Conservation (phyloP, 2,888 invertebrate species). For the Penaeus monodon region DNA sequence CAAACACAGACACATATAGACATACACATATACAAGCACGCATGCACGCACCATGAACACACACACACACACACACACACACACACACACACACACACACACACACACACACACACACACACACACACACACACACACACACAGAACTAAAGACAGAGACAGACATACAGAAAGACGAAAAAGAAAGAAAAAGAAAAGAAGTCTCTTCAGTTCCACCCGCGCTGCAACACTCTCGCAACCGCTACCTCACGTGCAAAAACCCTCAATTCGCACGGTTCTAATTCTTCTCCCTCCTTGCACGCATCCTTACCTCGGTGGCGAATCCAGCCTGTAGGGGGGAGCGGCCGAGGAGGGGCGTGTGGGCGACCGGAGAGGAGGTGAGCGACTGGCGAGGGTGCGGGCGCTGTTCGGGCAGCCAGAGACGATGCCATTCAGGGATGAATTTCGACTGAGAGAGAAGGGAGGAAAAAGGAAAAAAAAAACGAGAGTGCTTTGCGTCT, state of each 20-base stretch:
- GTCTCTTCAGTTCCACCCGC: no score
- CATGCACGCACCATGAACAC: background rate
- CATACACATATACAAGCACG: no score
- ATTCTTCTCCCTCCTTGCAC: background rate
- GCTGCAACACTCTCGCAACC: no score
- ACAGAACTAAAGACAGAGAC: background rate
- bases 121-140: background rate
- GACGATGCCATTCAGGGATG: background rate
- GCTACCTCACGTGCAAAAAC: no score
- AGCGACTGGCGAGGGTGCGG: conserved; percentile 41
- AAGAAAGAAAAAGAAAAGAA: no score
- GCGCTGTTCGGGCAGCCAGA: conserved; percentile 14
- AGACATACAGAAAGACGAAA: no score
- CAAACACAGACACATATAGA: background rate
- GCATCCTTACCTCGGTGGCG: conserved; percentile 29
- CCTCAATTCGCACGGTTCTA: background rate
- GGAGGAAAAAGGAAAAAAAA: no score
- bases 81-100: conserved; percentile 6
- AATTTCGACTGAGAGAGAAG: background rate
- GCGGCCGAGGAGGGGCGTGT: conserved; percentile 16
- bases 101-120: background rate
- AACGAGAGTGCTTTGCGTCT: no score
- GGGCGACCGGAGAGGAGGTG: conserved; percentile 37
- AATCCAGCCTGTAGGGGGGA: conserved; percentile 27
- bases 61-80: background rate